Evolutionary conservation across 2,113 vertebrate genomes (phyloP), one percentile per base, ranked within the genome.

Genomic region (Gopherus evgoodei): DNA sequence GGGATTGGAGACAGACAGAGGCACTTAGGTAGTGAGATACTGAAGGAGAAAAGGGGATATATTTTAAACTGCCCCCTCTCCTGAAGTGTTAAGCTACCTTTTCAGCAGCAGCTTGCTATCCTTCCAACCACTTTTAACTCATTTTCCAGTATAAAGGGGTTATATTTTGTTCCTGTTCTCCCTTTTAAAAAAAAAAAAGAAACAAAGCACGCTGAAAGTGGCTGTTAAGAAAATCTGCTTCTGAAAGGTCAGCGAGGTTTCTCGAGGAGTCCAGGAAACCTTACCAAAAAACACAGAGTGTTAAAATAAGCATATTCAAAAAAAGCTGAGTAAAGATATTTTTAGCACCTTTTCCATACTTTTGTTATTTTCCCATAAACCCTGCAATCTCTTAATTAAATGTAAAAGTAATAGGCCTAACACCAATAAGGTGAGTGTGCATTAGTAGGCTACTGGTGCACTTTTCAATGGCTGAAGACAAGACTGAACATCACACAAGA

Each of bases 241-340:
- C 24, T 44, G 38, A 44, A 75, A 76, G n/a, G 38, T 76, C 21
- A 44, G 38, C 38, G 12, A 24, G 38, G 22, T 76, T 76, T 76
- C 38, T 44, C 22, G 2, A 76, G 11, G 42, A 44, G 21, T 44
- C 9, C 9, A 76, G 38, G 72, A 76, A 38, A 11, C 0, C 3
- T 13, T 86, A 0, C 57, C 14, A 84, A 24, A 11, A 25, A 7
- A 79, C 0, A 78, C 53, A 57, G 49, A 6, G 83, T 69, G 62
- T 11, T 24, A 12, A 76, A 2, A 35, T 2, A 7, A 86, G 3
- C 35, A 69, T 65, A 65, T 65, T 16, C 3, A 65, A 14, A 65
- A 62, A 65, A 29, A 65, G 53, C 25, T 75, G 10, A 3, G 91
- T 27, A 13, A 83, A 4, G 14, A 59, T 6, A 90, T 27, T 80